Conservation (phyloP, 2,797 vertebrate genomes). For the Rallus crepitans region DNA sequence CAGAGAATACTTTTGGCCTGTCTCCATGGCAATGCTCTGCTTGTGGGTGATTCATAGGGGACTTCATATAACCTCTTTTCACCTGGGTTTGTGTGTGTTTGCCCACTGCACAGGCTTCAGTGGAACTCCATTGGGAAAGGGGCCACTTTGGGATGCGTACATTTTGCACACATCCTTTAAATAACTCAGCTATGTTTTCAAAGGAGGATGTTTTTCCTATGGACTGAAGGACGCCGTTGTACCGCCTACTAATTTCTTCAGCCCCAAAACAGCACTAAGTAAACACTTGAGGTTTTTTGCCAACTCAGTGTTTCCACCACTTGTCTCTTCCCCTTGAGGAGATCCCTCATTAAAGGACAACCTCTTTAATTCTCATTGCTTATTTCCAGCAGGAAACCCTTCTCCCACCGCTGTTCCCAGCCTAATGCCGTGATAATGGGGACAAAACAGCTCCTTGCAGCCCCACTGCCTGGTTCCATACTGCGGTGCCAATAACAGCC, state of each 20-base stretch:
- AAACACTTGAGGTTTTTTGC: background rate
- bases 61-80: conserved; percentile 30
- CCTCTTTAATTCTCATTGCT: background rate
- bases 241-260: background rate
- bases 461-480: background rate
- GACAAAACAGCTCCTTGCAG: background rate
- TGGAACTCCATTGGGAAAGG: background rate
- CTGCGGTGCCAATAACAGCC: background rate
- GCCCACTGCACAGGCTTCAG: background rate
- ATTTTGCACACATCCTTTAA: background rate
- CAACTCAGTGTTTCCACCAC: background rate
- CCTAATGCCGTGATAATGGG: background rate
- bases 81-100: conserved; percentile 10
- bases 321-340: background rate
- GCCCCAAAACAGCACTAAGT: background rate
- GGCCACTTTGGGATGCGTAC: background rate
- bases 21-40: conserved; percentile 8
- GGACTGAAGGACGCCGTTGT: background rate
- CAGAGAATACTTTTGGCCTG: conserved; percentile 38
- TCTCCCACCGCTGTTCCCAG: background rate
- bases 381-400: background rate
- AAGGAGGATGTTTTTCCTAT: background rate
- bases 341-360: background rate
- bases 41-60: background rate
- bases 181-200: conserved; percentile 8